Evolutionary conservation across 2,888 invertebrate species (phyloP), one percentile per base, ranked within the genome.

Genomic region (Pristionchus arcanus): DNA sequence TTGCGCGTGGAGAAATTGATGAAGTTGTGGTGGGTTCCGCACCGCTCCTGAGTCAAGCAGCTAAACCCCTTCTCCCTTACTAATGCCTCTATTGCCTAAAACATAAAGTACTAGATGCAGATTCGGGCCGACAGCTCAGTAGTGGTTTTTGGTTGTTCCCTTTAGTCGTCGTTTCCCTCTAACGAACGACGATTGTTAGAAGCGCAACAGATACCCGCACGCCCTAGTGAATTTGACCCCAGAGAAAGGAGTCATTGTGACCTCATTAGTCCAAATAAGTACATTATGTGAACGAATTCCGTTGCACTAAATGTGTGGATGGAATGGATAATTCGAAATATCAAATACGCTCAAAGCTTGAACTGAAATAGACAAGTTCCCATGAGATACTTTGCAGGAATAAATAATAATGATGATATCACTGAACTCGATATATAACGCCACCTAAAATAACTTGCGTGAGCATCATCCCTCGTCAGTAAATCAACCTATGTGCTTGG

Each of bases 121-220:
- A 34, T 21, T 19, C 25, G 37, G 2, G 7, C 0, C 37, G 19
- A 71, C 71, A 74, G 15, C 74, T 34, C 74, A 21, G 74, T 74
- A 74, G 74, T 74, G 25, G 68, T 68, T 68, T 68, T 68, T 68
- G 68, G 68, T 34, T 68, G 68, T 68, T 68, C 68, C 68, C 15
- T 19, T 31, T 16, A 13, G 31, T 68, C 68, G 37, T 34, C 37
- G 21, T 53, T 74, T 19, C 5, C 74, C 37, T 53, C 81, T 81
- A 81, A 81, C 81, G 81, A 81, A 81, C 81, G 81, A 81, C 81
- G 34, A 81, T 81, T 81, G 81, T 81, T 53, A 25, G 63, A 63
- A 63, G 63, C 63, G 63, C 63, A 63, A 63, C 63, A n/a, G 63
- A 63, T 63, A 31, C 66, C 28, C 25, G n/a, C 34, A 74, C 74